Base-by-base conservation (phyloP, 1,140 invertebrate genomes). In the Adoxophyes honmai region DNA sequence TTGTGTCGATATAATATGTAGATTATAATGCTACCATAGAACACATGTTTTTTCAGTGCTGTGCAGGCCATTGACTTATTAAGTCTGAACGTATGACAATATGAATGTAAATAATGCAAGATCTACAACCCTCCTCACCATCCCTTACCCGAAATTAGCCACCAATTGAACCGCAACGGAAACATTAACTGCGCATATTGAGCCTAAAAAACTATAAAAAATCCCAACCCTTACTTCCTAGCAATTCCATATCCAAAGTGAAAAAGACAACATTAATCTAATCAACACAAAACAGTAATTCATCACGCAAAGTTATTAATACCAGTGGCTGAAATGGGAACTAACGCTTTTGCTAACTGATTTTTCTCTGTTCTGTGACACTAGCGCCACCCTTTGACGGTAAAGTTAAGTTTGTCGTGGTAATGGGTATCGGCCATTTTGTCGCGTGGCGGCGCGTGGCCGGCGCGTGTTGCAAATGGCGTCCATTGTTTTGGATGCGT, bases 241-340 rank as follows among this genome's bases (percentile, higher is more conserved):
- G 4, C 21, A 6, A 28, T 28, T 11, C 42, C 28, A 21, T 48
- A 21, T 48, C 16, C 10, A 21, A 48, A 48, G 58, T 56, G 28
- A 39, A 68, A 79, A 70, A 73, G 66, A 28, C 21, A 72, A 81
- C 83, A 85, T 86, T 85, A 86, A 86, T 86, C 81, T 85, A 86
- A 86, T 86, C 72, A 85, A 83, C 83, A 86, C 83, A 86, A 86
- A 82, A 81, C 81, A 63, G 60, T 84, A 84, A 84, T 86, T 81
- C 71, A 28, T 48, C 9, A 10, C 18, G 11, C 42, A 48, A 48
- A 48, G 16, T 48, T 21, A 48, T n/a, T 33, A 1, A 4, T 21
- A 6, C 4, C 42, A 18, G 11, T 28, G 21, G 10, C 42, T 11
- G 21, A 48, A 48, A 48, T 10, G n/a, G 7, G 0, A 28, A 48